phyloP scores from a whole-genome alignment of 2,888 invertebrate genomes.

The Lithophane semibrunnea region DNA sequence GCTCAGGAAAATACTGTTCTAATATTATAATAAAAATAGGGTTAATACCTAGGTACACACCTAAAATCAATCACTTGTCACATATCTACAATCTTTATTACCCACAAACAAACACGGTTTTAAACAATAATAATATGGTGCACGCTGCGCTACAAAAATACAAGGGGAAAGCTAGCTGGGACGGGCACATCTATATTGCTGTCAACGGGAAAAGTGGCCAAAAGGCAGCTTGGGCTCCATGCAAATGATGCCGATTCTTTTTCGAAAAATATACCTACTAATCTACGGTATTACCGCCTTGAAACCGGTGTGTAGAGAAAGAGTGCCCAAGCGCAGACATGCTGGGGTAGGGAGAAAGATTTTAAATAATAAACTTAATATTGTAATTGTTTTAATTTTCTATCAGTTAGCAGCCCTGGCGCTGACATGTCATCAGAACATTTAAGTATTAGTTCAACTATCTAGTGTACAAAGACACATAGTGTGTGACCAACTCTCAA shows the following conservation, averaged over 20 bases:
- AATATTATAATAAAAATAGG: not conserved
- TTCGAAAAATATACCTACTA: not conserved
- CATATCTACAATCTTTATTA: slow-evolving; percentile 6
- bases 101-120: not conserved
- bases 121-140: not conserved
- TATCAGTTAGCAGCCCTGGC: slow-evolving; percentile 29
- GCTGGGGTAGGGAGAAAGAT: not conserved
- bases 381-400: not conserved
- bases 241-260: not conserved
- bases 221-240: not conserved
- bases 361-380: not conserved
- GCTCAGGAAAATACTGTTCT: not conserved
- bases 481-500: not conserved
- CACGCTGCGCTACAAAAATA: not conserved
- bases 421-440: not conserved
- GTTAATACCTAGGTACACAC: not conserved
- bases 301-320: not conserved
- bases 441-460: not conserved
- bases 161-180: not conserved
- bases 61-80: not conserved
- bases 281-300: no score
- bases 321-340: not conserved
- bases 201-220: not conserved
- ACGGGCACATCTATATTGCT: not conserved
- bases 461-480: not conserved